Conservation (phyloP, 2,888 invertebrate genomes). For the Drosophila nigritarsus region DNA sequence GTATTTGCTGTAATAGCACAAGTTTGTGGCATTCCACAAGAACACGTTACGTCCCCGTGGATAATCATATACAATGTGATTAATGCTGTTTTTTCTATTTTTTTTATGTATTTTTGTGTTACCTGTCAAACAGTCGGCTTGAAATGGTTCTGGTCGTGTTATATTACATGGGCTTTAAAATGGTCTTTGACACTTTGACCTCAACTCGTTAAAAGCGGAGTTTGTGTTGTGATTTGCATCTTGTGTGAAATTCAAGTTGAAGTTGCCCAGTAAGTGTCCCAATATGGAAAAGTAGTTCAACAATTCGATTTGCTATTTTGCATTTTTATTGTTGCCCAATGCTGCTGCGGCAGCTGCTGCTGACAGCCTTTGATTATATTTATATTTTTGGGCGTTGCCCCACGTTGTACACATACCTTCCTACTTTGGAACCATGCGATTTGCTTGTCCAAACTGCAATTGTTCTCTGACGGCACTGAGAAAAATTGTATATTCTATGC, state of each 20-base stretch:
- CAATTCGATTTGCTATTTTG: conserved; percentile 73
- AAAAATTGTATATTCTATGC: conserved; percentile 11
- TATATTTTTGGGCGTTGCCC: conserved; percentile 75
- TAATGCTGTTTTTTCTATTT: conserved; percentile 30
- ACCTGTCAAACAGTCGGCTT: conserved; percentile 55
- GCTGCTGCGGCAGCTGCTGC: conserved; percentile 26
- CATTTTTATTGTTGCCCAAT: conserved; percentile 77
- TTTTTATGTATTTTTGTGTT: neutral
- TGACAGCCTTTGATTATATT: conserved; percentile 78
- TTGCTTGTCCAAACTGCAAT: conserved; percentile 54
- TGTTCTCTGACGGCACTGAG: conserved; percentile 64
- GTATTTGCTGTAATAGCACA: conserved; percentile 44
- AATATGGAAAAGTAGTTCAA: conserved; percentile 73
- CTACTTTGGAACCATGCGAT: conserved; percentile 53
- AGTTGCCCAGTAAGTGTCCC: conserved; percentile 43
- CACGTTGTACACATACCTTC: conserved; percentile 59
- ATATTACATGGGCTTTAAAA: conserved; percentile 33
- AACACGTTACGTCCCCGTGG: conserved; percentile 35
- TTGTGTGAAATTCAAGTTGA: conserved; percentile 63
- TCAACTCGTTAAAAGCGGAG: conserved; percentile 39
- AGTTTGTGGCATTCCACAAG: conserved; percentile 50
- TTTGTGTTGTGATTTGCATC: conserved; percentile 62
- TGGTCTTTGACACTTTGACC: conserved; percentile 69
- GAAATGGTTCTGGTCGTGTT: conserved; percentile 40
- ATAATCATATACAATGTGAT: conserved; percentile 58